Evolutionary conservation across 2,797 vertebrate genomes (phyloP).

Genomic region (Sebastes vulpes): DNA sequence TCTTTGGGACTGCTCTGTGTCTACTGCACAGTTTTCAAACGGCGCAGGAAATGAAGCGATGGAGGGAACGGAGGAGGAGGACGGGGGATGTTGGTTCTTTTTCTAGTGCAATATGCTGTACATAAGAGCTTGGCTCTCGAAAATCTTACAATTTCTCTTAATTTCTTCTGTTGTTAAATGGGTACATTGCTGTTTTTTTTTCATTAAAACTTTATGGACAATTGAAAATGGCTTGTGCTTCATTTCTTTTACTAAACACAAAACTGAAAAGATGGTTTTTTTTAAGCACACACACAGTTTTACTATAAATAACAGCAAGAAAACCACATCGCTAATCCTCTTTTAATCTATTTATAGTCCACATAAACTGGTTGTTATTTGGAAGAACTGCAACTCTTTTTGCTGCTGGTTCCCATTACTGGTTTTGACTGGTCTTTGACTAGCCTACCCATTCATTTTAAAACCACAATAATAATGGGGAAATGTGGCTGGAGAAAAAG

Average conservation of each 20-base stretch:
- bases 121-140: conserved; percentile 85
- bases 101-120: conserved; percentile 89
- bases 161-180: conserved; percentile 84
- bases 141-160: conserved; percentile 77
- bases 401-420: neutral
- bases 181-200: conserved; percentile 81
- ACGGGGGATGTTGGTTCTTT: conserved; percentile 73
- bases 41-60: conserved; percentile 51
- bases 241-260: conserved; percentile 4
- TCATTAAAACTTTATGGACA: conserved; percentile 83
- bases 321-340: neutral
- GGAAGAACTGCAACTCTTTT: neutral
- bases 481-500: neutral
- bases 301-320: neutral
- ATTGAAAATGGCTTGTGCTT: conserved; percentile 37
- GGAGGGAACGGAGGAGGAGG: conserved; percentile 61
- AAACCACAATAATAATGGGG: neutral
- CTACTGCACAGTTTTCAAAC: conserved; percentile 57
- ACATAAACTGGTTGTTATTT: neutral
- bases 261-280: neutral
- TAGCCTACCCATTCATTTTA: neutral
- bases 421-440: neutral
- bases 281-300: neutral
- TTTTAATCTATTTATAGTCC: neutral
- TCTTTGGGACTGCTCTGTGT: conserved; percentile 79